Evolutionary conservation across 1,140 invertebrate species (phyloP).

Genomic region (Helicorthomorpha holstii): DNA sequence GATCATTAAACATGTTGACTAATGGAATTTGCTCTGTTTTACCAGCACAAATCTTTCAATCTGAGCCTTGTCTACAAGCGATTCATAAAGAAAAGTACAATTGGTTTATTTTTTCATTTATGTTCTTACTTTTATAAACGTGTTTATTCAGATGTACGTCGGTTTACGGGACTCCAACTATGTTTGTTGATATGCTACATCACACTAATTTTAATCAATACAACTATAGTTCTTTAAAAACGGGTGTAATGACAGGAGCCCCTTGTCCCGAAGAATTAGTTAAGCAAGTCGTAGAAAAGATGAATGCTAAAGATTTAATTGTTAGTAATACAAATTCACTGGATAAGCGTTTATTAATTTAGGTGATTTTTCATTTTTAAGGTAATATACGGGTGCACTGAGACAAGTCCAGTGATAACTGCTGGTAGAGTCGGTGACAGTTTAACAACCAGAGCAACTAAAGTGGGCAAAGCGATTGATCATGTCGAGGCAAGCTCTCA

Average conservation of each 20-base stretch:
- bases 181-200: conserved; percentile 74
- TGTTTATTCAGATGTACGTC: conserved; percentile 43
- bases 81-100: conserved; percentile 48
- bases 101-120: not conserved
- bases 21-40: conserved; percentile 51
- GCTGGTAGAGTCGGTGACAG: conserved; percentile 44
- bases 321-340: conserved; percentile 18
- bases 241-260: conserved; percentile 55
- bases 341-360: too few species aligned
- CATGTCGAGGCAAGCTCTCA: conserved; percentile 55
- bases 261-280: conserved; percentile 53
- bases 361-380: conserved; percentile 28
- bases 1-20: conserved; percentile 38
- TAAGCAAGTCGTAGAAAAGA: conserved; percentile 35
- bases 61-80: conserved; percentile 42
- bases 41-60: conserved; percentile 46
- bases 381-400: conserved; percentile 75
- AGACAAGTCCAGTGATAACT: conserved; percentile 58
- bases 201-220: conserved; percentile 22
- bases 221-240: conserved; percentile 27
- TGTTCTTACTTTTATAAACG: not conserved
- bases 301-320: conserved; percentile 30
- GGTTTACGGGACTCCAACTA: conserved; percentile 84
- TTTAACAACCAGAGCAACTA: conserved; percentile 43
- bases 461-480: conserved; percentile 57